A percentile compares a stretch with the other conserved stretches of the same genome.
These are phyloP conservation scores for Villa cingulata DNA, from an alignment of 2,888 invertebrate genomes.

Conservation along the genomic window DNA sequence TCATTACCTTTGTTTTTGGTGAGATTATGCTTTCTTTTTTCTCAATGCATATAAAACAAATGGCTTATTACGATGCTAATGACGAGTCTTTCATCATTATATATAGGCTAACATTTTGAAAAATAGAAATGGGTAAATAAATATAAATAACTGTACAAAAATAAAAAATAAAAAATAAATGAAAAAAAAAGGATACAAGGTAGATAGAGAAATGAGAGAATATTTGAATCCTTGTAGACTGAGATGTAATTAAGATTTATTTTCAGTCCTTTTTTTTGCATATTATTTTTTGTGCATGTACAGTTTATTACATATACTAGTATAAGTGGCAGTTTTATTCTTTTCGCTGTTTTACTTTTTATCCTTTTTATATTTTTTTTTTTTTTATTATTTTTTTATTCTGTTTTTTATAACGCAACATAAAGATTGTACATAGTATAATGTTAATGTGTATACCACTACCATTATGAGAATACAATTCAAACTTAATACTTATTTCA, in stretches of 20 bases:
- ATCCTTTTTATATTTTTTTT: background rate
- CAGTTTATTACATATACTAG: background rate
- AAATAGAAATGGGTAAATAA: background rate
- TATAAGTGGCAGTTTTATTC: no score
- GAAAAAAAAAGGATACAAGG: no score
- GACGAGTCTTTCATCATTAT: background rate
- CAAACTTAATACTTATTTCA: no score
- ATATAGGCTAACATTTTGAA: no score
- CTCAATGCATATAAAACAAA: background rate
- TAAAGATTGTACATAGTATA: no score
- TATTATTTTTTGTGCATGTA: background rate
- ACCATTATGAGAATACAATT: no score
- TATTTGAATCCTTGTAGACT: slow-evolving; percentile 2
- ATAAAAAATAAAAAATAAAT: no score
- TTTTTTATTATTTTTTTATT: background rate
- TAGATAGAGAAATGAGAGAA: no score
- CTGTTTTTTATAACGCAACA: no score
- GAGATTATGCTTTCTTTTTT: no score
- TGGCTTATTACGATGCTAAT: slow-evolving; percentile 11
- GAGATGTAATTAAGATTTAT: slow-evolving; percentile 14
- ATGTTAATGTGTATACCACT: no score
- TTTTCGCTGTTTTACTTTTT: background rate
- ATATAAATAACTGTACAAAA: no score
- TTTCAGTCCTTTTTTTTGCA: slow-evolving; percentile 8
- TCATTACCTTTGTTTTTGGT: background rate